Base-by-base conservation (phyloP, 1,140 invertebrate genomes). In the Drosophila pachea region DNA sequence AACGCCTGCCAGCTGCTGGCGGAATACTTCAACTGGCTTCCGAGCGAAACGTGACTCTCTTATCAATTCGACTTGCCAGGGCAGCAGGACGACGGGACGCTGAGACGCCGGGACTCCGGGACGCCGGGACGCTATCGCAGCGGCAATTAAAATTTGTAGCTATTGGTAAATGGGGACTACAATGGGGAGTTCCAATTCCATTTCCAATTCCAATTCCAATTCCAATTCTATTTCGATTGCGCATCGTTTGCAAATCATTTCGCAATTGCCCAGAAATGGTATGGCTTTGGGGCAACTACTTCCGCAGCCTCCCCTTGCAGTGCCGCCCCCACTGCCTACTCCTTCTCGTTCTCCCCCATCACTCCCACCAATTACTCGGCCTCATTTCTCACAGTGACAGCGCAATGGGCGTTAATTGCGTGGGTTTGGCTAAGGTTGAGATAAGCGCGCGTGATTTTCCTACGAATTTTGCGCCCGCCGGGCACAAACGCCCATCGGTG, bases 361-460 rank as follows among this genome's bases (percentile, higher is more conserved):
- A 22, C 22, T 22, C 22, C 35, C 35, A 16, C 8, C 29, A 31
- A n/a, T 29, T 8, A 35, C 8, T 48, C 60, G 31, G 62, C 53
- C 71, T 83, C 78, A 83, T 86, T 84, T 84, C 74, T 84, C 74
- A 84, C 59, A 74, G 60, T 77, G 81, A 81, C 81, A 84, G 81
- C 67, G 73, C 82, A 86, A 86, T 81, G 81, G 81, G 81, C 81
- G 81, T 86, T 86, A 86, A 86, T 86, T 86, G 81, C 81, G 59
- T 58, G 81, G 81, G 82, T 66, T 82, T 79, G 76, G 60, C 71
- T 84, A 53, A 76, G 76, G 76, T 69, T 76, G 56, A 86, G 81
- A 86, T 86, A 86, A 86, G 76, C 83, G 81, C 81, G 82, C 81
- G 82, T 86, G 81, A 86, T 86, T 86, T 86, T 86, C 86, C 82